Conservation (phyloP, 2,888 invertebrate genomes). For the Pandemis heparana region DNA sequence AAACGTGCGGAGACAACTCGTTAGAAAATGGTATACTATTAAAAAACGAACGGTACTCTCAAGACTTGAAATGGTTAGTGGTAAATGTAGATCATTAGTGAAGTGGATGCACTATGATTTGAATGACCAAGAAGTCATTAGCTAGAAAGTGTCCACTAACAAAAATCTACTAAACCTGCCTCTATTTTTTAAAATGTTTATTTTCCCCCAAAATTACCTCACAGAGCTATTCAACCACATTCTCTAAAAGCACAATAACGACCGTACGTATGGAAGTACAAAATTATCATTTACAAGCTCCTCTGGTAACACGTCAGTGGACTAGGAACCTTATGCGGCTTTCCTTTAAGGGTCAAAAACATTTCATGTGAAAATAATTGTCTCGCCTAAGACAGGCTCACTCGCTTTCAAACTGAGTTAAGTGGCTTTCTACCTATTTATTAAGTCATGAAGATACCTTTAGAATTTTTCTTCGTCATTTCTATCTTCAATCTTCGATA, state of each 20-base stretch:
- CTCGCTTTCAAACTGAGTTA: slow-evolving; percentile 49
- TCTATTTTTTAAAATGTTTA: slow-evolving; percentile 30
- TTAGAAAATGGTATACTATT: slow-evolving; percentile 14
- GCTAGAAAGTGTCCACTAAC: slow-evolving; percentile 29
- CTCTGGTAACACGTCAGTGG: neutral
- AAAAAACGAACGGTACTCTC: slow-evolving; percentile 25
- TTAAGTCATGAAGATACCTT: slow-evolving; percentile 49
- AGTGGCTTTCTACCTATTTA: slow-evolving; percentile 57
- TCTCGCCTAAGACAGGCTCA: slow-evolving; percentile 31
- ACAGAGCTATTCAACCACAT: slow-evolving; percentile 38
- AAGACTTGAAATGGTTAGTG: slow-evolving; percentile 6
- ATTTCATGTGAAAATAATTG: slow-evolving; percentile 29
- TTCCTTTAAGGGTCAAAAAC: slow-evolving; percentile 8
- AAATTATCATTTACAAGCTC: slow-evolving; percentile 37
- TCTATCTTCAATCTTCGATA: slow-evolving; percentile 41
- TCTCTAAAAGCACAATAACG: slow-evolving; percentile 44
- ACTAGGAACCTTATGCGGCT: slow-evolving; percentile 21
- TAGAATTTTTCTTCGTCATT: slow-evolving; percentile 41
- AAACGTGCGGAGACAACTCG: slow-evolving; percentile 10
- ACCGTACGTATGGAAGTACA: slow-evolving; percentile 31
- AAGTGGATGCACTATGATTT: slow-evolving; percentile 22
- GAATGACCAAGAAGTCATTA: slow-evolving; percentile 40
- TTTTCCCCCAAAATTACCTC: slow-evolving; percentile 36
- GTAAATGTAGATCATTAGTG: slow-evolving; percentile 24
- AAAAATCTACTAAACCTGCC: slow-evolving; percentile 13